phyloP scores from a whole-genome alignment of 2,113 vertebrate genomes.

The Jacana jacana region DNA sequence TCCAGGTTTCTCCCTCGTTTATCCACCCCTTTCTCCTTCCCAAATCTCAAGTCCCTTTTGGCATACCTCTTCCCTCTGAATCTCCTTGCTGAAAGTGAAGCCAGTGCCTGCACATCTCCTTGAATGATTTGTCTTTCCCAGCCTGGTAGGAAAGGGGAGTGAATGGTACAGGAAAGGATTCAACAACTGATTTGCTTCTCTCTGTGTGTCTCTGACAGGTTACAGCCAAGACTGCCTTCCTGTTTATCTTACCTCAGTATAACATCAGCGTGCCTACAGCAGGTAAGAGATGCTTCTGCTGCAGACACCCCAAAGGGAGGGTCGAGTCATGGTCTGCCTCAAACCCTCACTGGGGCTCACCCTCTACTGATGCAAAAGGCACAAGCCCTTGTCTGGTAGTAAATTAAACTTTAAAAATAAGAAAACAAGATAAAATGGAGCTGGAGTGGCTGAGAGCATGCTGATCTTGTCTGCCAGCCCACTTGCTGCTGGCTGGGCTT shows the following conservation, averaged over 20 bases:
- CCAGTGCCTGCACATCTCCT: neutral
- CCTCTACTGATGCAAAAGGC: neutral
- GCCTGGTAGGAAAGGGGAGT: rapidly evolving
- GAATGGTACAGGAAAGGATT: neutral
- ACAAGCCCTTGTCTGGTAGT: neutral
- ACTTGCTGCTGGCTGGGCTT: rapidly evolving
- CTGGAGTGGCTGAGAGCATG: neutral
- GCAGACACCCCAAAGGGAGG: neutral
- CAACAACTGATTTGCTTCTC: neutral
- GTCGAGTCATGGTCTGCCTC: neutral
- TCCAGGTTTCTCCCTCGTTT: neutral
- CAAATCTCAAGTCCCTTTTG: neutral
- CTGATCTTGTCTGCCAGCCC: neutral
- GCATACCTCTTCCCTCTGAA: neutral
- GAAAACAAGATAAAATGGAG: neutral
- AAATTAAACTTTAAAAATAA: neutral
- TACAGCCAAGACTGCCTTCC: conserved; percentile 94
- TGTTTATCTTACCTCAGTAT: conserved; percentile 98
- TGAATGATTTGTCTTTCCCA: neutral
- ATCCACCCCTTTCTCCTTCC: neutral
- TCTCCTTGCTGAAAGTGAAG: neutral
- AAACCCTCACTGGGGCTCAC: neutral
- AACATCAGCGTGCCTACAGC: conserved; percentile 85
- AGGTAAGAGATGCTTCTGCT: conserved; percentile 77
- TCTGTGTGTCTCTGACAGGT: conserved; percentile 78